Percentiles rank a stretch among this genome's conserved stretches.
Evolutionary conservation across 2,888 invertebrate genomes (phyloP).

Genomic region (Ectropis crepuscularia): DNA sequence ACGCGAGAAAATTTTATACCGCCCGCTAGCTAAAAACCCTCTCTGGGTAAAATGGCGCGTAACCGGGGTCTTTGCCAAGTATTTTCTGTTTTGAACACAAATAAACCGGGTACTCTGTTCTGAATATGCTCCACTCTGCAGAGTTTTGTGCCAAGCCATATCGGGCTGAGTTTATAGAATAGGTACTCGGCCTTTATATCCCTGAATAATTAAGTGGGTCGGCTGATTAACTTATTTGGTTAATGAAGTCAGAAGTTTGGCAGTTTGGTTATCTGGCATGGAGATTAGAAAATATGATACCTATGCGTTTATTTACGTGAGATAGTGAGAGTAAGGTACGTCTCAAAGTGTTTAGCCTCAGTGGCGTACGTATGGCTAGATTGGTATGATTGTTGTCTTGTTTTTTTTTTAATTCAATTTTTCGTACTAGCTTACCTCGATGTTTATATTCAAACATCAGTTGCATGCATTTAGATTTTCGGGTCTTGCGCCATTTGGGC

Average conservation of each 20-base stretch:
- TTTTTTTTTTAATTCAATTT: no score
- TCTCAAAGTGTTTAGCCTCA: no score
- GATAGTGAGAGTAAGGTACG: neutral
- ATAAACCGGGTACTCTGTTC: constrained; percentile 58
- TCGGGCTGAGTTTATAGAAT: constrained; percentile 54
- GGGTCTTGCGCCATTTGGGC: no score
- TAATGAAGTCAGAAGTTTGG: constrained; percentile 41
- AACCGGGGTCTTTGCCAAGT: constrained; percentile 54
- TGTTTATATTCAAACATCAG: no score
- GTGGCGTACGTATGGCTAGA: no score
- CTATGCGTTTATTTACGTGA: constrained; percentile 5
- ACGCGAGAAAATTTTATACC: constrained; percentile 45
- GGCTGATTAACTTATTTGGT: constrained; percentile 45
- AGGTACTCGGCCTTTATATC: constrained; percentile 47
- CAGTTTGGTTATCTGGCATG: constrained; percentile 36
- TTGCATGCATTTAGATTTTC: no score
- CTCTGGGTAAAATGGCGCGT: constrained; percentile 42
- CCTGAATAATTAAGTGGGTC: constrained; percentile 48
- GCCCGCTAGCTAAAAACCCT: constrained; percentile 44
- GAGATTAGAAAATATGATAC: constrained; percentile 10
- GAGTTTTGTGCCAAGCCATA: constrained; percentile 60
- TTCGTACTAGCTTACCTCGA: no score
- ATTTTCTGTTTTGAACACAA: constrained; percentile 59
- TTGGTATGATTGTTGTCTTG: no score
- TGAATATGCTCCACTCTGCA: constrained; percentile 51